A percentile compares a stretch with the other conserved stretches of the same genome.
Evolutionary conservation across 2,888 invertebrate genomes (phyloP).

Genomic region (Steinernema hermaphroditum): DNA sequence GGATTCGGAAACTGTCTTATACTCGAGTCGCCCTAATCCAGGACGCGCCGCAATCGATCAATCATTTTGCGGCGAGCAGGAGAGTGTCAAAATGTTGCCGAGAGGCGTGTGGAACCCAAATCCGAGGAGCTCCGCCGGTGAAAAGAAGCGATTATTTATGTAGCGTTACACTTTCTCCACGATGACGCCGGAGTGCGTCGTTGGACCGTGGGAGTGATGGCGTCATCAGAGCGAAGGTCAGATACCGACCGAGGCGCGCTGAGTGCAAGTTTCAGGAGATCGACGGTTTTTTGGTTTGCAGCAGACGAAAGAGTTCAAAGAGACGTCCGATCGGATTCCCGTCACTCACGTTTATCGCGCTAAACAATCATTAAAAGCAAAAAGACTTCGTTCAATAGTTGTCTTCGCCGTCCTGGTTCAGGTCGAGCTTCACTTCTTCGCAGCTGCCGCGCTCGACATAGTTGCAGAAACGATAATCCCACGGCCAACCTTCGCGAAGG

Average conservation of each 20-base stretch:
- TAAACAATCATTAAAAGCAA: not conserved
- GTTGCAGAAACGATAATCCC: conserved; percentile 3
- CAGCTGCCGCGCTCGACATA: not conserved
- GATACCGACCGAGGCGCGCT: no score
- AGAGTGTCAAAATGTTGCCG: conserved; percentile 29
- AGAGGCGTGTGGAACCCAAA: conserved; percentile 2
- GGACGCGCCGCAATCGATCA: conserved; percentile 23
- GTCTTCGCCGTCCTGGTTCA: not conserved
- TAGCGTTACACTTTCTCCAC: conserved; percentile 23
- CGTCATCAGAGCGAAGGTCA: conserved; percentile 28
- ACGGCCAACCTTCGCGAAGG: not conserved
- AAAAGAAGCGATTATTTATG: conserved; percentile 9
- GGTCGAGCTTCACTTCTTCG: not conserved
- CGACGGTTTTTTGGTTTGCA: no score
- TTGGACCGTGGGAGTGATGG: not conserved
- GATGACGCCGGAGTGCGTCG: not conserved
- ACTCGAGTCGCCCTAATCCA: conserved; percentile 18
- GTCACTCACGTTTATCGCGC: no score
- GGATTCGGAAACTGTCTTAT: conserved; percentile 28
- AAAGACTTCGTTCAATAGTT: not conserved
- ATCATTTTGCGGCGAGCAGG: not conserved
- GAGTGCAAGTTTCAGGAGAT: no score
- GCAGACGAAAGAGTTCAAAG: no score
- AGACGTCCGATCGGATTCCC: no score
- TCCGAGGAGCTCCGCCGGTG: not conserved